Base-by-base conservation (phyloP, 2,113 vertebrate species). In the Eubucco bourcierii region DNA sequence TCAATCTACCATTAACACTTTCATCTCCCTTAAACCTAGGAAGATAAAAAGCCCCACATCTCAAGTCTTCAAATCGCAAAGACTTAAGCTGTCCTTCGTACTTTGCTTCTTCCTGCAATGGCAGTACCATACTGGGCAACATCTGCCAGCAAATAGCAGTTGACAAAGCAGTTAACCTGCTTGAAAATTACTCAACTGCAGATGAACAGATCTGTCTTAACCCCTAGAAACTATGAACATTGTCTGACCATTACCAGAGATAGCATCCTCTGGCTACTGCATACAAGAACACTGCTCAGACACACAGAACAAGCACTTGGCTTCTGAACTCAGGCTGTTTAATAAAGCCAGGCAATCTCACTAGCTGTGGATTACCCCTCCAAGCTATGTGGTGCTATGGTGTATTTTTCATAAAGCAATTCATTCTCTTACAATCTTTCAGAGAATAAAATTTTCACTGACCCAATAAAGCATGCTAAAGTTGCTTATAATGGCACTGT, bases 391-490 rank as follows among this genome's bases (percentile, higher is more conserved):
- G 23, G 47, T 24, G 23, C 41, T 72, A 4, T 5, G 12, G 53
- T 34, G 44, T 71, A 64, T 86, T 91, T 96, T 87, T 87, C 83
- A 93, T 85, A 66, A 70, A 93, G 80, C 58, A 84, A 87, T 88
- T 95, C 27, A 41, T 61, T 96, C 70, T 61, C 86, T 94, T 82
- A 93, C 56, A 74, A 4, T 93, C 72, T 85, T 87, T 61, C 64
- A 85, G 76, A 82, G 74, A 89, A 74, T 78, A 71, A 84, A 80
- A 84, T 93, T 93, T 79, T 92, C 91, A 71, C 68, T 84, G 79
- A 87, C 79, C 76, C 83, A 93, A 87, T 97, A 92, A 97, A 96
- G 93, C 84, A 90, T 91, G 72, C 64, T 88, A 92, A 92, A 94
- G 95, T 93, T 95, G 81, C 73, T 94, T 80, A 41, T 77, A 91